Conservation (phyloP, 2,888 invertebrate genomes). For the Clostera curtula region DNA sequence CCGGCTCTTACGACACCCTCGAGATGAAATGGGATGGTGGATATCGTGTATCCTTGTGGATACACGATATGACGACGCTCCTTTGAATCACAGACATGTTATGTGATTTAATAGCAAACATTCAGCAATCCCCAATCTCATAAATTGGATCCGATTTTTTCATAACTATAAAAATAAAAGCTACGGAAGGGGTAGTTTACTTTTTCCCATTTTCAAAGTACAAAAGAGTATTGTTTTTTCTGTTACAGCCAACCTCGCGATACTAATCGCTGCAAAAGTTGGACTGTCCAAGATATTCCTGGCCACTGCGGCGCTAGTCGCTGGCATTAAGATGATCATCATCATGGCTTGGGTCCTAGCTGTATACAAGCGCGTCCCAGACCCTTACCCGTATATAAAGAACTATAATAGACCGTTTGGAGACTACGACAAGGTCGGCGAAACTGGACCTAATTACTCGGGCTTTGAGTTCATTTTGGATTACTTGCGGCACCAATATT, state of each 20-base stretch:
- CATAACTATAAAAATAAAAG: too few species aligned
- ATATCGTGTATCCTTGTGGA: too few species aligned
- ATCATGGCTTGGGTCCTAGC: slow-evolving; percentile 53
- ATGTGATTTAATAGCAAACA: too few species aligned
- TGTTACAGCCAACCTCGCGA: slow-evolving; percentile 62
- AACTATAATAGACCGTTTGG: slow-evolving; percentile 5
- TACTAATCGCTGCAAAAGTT: slow-evolving; percentile 50
- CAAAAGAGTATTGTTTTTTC: slow-evolving; percentile 25
- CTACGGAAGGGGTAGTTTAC: too few species aligned
- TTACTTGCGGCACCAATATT: slow-evolving; percentile 10
- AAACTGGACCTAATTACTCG: not conserved
- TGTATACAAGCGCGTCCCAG: slow-evolving; percentile 50
- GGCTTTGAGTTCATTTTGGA: slow-evolving; percentile 7
- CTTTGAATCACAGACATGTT: too few species aligned
- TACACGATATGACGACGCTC: too few species aligned
- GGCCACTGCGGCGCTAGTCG: slow-evolving; percentile 44
- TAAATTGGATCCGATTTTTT: too few species aligned
- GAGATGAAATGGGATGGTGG: too few species aligned
- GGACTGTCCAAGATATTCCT: slow-evolving; percentile 54
- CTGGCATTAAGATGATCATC: slow-evolving; percentile 44
- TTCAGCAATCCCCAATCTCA: too few species aligned
- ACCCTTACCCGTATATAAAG: slow-evolving; percentile 41
- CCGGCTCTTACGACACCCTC: too few species aligned
- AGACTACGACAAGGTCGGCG: slow-evolving; percentile 4
- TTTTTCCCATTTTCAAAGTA: not conserved